phyloP scores from a whole-genome alignment of 2,797 vertebrate species.

The Tinamus major region DNA sequence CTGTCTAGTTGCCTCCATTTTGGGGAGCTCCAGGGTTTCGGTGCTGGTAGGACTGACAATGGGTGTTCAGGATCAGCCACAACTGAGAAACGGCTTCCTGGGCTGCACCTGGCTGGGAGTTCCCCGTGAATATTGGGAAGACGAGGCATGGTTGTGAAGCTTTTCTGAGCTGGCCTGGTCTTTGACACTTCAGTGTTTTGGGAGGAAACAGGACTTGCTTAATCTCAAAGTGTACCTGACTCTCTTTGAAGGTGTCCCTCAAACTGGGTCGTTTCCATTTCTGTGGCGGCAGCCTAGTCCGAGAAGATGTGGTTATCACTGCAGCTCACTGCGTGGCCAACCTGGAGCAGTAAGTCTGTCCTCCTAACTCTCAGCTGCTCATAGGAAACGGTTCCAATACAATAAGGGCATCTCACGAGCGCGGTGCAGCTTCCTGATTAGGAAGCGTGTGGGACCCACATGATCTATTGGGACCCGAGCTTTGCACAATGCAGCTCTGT shows the following conservation, averaged over 20 bases:
- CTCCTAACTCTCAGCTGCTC: neutral
- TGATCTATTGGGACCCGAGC: neutral
- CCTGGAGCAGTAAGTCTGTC: neutral
- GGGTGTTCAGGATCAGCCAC: neutral
- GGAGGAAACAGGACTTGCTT: neutral
- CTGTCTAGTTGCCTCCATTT: neutral
- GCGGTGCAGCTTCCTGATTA: too few relatives aligned
- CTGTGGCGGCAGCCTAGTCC: neutral
- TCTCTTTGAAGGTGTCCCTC: constrained; percentile 15
- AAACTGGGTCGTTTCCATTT: neutral
- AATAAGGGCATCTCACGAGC: neutral
- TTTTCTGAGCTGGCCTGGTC: neutral
- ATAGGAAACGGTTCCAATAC: neutral
- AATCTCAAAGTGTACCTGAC: neutral
- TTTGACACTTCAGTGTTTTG: neutral
- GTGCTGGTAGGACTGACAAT: neutral
- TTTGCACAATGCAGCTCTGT: neutral
- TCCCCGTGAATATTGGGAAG: neutral
- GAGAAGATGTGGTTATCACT: neutral
- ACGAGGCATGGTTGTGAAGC: neutral
- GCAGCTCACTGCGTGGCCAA: neutral
- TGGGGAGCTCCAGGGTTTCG: neutral
- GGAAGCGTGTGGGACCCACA: rapidly evolving
- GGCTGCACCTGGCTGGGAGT: neutral
- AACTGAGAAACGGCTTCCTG: neutral